Base-by-base conservation (phyloP, 1,140 invertebrate species). In the Penaeus vannamei region DNA sequence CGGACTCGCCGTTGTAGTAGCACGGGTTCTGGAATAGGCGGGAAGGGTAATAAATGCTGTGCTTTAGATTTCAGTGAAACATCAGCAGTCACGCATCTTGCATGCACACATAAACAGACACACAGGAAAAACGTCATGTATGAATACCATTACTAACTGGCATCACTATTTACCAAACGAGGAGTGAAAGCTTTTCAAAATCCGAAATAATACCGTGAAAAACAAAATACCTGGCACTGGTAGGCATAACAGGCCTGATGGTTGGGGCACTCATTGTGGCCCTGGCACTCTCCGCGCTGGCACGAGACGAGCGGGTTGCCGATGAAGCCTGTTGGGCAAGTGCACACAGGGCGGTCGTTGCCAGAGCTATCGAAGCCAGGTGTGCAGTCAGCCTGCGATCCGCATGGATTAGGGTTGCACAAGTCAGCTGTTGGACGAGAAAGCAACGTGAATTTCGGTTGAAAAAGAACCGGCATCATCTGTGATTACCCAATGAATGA, bases 381-480 rank as follows among this genome's bases (percentile, higher is more conserved):
- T 46, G 95, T 95, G 91, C 97, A 98, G 84, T 96, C 94, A 23
- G 97, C 97, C 92, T 97, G 97, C 1, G 92, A 93, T 2, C 97
- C 97, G 92, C 97, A 98, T 26, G 97, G 96, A 93, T 97, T 97
- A 0, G 96, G 96, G 79, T 95, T 94, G 92, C 97, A 97, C 0
- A 97, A 94, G 92, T 97, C 97, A 91, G 94, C 87, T 89, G 90
- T 62, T 76, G n/a, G 53, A 32, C 26, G 10, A 22, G 14, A 69
- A 29, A 36, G 66, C 2, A 29, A 76, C 36, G 36, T 42, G 36
- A 42, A 42, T 42, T 42, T 42, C 36, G 36, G 36, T 42, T 42
- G 36, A 42, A 42, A 53, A 10, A 14, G 53, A 53, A 53, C 53
- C 53, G 17, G 17, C 10, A 53, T 53, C 14, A 53, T 17, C 53